Base-by-base conservation (phyloP, 2,113 vertebrate genomes). In the Spilogale gracilis region DNA sequence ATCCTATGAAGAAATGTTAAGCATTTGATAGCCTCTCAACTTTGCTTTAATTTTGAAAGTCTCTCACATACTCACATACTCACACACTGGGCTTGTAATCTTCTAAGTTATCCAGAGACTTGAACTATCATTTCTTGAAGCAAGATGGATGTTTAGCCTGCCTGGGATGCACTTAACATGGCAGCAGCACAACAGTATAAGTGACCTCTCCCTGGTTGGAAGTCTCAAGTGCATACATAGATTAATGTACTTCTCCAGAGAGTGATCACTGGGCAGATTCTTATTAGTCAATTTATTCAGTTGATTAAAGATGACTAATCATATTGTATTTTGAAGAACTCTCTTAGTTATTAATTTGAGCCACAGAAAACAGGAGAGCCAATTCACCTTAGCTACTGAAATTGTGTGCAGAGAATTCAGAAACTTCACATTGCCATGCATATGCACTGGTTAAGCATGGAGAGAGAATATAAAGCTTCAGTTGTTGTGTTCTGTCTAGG, bases 11-110 rank as follows among this genome's bases (percentile, higher is more conserved):
- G 0, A 0, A 95, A 96, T 95, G 48, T 11, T 87, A 50, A 65
- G 8, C 3, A 92, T 97, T 97, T 94, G 7, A 69, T 95, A 91
- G 69, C 18, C 30, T 97, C 54, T 74, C 94, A 96, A 58, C 94
- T 98, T 98, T 84, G 69, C 9, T 86, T 98, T 97, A 97, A 98
- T 97, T 97, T 97, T 85, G 23, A 82, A 97, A 86, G 1, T 95
- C 85, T 98, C 43, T 97, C 93, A 83, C 50, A 96, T 94, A 92
- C 30, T 96, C 84, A 80, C 38, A 38, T 38, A 38, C 38, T 38
- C 38, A 38, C 38, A 38, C 96, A 6, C 54, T 27, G 20, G 54
- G 25, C 14, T 96, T 94, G 7, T 10, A 94, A 78, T 95, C 82
- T 98, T 97, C 81, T 43, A 96, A 81, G 11, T 96, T 97, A 96